Evolutionary conservation across 1,140 invertebrate species (phyloP), one percentile per base, ranked within the genome.

Genomic region (Eriocheir sinensis): DNA sequence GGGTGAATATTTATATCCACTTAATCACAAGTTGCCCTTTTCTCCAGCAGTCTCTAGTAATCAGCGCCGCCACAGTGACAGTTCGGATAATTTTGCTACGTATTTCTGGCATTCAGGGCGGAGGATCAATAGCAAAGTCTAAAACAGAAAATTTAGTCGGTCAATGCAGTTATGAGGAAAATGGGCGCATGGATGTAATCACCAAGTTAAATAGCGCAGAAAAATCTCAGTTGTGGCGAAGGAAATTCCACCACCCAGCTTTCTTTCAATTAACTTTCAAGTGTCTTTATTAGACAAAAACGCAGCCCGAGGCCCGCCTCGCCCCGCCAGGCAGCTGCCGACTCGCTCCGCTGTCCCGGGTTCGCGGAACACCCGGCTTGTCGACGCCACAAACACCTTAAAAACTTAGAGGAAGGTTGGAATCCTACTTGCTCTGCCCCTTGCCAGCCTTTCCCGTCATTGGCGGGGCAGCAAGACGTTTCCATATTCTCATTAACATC

Each of bases 241-340:
- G 60, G 60, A 72, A 72, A 72, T 72, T 72, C 60, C 60, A 72
- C 60, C 60, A 72, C 27, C 21, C 60, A 72, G 60, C 21, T 72
- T 72, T 72, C 60, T 72, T 72, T 72, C 60, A 72, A 72, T 72
- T 72, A 72, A 72, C 60, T 72, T 72, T 72, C 60, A 72, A 72
- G 60, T 72, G n/a, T 72, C 60, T 72, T 72, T 72, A 72, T 72
- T 27, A 72, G 60, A 72, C 60, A n/a, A 72, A 72, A 72, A 72
- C 27, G 60, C 21, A 72, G 4, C 27, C n/a, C 60, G 60, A 8
- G 60, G 17, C 21, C 27, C 15, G 60, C 8, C 6, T 21, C n/a
- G 60, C 21, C 60, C n/a, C 21, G 60, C 60, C 60, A 72, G n/a
- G 60, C 60, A 72, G 60, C 60, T 21, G 60, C 60, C 60, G 8